Evolutionary conservation across 1,140 invertebrate genomes (phyloP).

Genomic region (Achatina immaculata): DNA sequence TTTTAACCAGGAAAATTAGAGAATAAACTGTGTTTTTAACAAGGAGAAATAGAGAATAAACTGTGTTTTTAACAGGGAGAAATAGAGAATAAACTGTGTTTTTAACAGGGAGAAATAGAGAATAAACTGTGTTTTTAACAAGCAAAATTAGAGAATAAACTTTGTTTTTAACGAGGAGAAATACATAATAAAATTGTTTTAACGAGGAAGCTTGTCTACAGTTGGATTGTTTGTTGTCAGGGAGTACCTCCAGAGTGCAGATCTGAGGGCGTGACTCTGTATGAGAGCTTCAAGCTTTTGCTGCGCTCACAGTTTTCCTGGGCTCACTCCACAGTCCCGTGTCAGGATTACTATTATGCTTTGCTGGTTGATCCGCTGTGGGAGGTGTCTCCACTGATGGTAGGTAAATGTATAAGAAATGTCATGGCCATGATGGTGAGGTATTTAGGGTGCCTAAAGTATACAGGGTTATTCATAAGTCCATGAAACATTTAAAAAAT

Average conservation of each 20-base stretch:
- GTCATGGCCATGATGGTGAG: not conserved
- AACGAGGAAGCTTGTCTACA: not conserved
- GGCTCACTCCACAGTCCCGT: slow-evolving; percentile 51
- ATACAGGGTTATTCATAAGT: too few relatives aligned
- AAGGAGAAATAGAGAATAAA: too few relatives aligned
- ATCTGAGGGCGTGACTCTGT: slow-evolving; percentile 46
- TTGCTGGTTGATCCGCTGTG: slow-evolving; percentile 64
- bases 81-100: too few relatives aligned
- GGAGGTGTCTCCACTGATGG: slow-evolving; percentile 61
- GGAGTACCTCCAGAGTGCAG: slow-evolving; percentile 59
- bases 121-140: too few relatives aligned
- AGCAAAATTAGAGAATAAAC: too few relatives aligned
- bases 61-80: too few relatives aligned
- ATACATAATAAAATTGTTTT: too few relatives aligned
- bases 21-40: too few relatives aligned
- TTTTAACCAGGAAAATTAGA: too few relatives aligned
- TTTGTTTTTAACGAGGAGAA: too few relatives aligned
- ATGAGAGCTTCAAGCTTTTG: slow-evolving; percentile 51
- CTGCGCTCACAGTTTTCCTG: slow-evolving; percentile 58
- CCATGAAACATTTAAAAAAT: too few relatives aligned
- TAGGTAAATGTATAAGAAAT: slow-evolving; percentile 39
- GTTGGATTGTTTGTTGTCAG: slow-evolving; percentile 39
- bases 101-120: too few relatives aligned
- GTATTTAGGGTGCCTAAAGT: not conserved
- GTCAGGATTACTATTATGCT: slow-evolving; percentile 60